Percentiles rank a stretch among this genome's conserved stretches.
These are phyloP conservation scores for Zoanthus sansibaricus DNA, from an alignment of 92 coral and sea anemone genomes.

Conservation along the genomic window DNA sequence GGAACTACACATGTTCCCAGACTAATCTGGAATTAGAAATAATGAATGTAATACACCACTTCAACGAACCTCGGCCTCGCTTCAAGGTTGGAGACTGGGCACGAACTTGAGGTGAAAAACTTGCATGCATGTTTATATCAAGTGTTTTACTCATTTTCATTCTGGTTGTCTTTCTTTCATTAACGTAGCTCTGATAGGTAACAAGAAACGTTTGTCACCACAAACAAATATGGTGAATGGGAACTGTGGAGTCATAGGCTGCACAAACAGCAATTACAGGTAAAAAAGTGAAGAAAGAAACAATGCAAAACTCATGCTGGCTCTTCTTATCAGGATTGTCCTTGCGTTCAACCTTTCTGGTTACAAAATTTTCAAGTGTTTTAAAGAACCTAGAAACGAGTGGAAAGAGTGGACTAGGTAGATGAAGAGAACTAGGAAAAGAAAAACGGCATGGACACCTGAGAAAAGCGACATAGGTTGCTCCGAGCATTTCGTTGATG, in stretches of 20 bases:
- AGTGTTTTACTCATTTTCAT: constrained; percentile 14
- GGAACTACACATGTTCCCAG: no score
- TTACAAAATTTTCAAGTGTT: constrained; percentile 23
- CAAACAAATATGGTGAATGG: constrained; percentile 42
- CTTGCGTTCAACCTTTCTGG: constrained; percentile 57
- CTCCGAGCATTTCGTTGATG: constrained; percentile 56
- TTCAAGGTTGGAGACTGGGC: no score
- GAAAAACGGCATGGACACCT: constrained; percentile 48
- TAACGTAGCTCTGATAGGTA: neutral
- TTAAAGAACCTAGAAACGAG: neutral
- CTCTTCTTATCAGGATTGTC: constrained; percentile 49
- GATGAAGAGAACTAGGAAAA: constrained; percentile 38
- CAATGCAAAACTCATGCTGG: constrained; percentile 48
- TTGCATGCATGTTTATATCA: neutral
- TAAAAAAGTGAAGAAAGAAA: constrained; percentile 38
- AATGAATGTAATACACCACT: no score
- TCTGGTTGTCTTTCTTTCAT: constrained; percentile 9
- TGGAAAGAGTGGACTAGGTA: constrained; percentile 45
- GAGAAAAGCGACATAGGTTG: constrained; percentile 55
- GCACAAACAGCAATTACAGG: constrained; percentile 51
- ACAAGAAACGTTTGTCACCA: constrained; percentile 29
- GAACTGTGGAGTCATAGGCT: constrained; percentile 41
- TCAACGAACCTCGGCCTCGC: no score
- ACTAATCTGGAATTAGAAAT: no score
- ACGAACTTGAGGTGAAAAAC: neutral